These are phyloP conservation scores for Pogonomyrmex barbatus DNA, from an alignment of 1,140 invertebrate species.

Conservation along the genomic window DNA sequence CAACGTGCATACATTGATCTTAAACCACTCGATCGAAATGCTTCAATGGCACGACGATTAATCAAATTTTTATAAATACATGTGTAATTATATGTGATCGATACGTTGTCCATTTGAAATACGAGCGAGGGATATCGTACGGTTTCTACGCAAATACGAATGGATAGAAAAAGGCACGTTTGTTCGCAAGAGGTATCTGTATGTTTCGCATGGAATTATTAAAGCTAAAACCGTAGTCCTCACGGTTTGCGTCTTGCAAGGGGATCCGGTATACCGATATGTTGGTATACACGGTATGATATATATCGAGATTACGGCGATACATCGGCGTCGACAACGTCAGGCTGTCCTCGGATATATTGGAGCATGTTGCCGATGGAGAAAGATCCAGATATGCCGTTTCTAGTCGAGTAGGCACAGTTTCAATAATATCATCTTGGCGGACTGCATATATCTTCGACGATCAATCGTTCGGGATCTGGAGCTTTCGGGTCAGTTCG, in stretches of 20 bases:
- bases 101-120: slow-evolving; percentile 5
- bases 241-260: slow-evolving; percentile 58
- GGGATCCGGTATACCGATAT: slow-evolving; percentile 51
- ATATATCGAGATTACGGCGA: slow-evolving; percentile 73
- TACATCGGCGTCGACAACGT: slow-evolving; percentile 67
- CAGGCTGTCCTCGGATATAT: slow-evolving; percentile 65
- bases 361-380: slow-evolving; percentile 62
- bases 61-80: not conserved
- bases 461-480: slow-evolving; percentile 12
- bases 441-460: not conserved
- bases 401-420: slow-evolving; percentile 53
- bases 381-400: slow-evolving; percentile 56
- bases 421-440: slow-evolving; percentile 67
- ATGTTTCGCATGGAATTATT: slow-evolving; percentile 66
- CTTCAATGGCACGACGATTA: not conserved
- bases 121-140: not conserved
- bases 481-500: slow-evolving; percentile 44
- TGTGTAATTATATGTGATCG: not conserved
- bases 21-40: not conserved
- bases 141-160: not conserved
- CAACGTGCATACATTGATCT: not conserved
- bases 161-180: not conserved
- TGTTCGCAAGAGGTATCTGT: slow-evolving; percentile 28
- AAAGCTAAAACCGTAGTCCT: slow-evolving; percentile 63
- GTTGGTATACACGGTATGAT: slow-evolving; percentile 63